These are phyloP conservation scores for Melanostoma mellinum DNA, from an alignment of 2,888 invertebrate genomes.

Conservation along the genomic window DNA sequence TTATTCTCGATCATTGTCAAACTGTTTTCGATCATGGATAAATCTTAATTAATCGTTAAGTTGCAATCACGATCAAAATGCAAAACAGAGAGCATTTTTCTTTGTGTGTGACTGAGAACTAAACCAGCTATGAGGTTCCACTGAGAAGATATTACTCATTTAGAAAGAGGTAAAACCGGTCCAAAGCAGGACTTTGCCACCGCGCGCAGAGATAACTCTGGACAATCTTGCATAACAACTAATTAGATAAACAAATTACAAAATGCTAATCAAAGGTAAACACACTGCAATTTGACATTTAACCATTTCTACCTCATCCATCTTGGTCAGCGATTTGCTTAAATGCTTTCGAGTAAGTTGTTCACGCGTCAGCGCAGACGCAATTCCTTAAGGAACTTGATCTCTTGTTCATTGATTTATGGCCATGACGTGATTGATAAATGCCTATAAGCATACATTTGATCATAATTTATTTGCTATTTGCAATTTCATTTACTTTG, in stretches of 20 bases:
- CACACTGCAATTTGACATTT: slow-evolving; percentile 12
- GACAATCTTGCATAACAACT: neutral
- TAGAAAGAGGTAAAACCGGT: slow-evolving; percentile 33
- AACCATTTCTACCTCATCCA: neutral
- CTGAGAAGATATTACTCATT: slow-evolving; percentile 17
- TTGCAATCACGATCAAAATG: slow-evolving; percentile 19
- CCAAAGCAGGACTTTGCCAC: slow-evolving; percentile 21
- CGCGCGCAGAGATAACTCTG: neutral
- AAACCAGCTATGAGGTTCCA: neutral
- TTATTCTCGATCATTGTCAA: slow-evolving; percentile 24
- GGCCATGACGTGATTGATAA: slow-evolving; percentile 47
- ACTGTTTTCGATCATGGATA: slow-evolving; percentile 7
- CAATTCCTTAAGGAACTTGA: slow-evolving; percentile 14
- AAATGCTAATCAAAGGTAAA: slow-evolving; percentile 14
- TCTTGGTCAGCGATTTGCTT: slow-evolving; percentile 3
- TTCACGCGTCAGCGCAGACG: slow-evolving; percentile 5
- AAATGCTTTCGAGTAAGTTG: neutral
- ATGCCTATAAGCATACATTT: slow-evolving; percentile 40
- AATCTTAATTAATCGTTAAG: slow-evolving; percentile 30
- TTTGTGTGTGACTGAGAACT: slow-evolving; percentile 8
- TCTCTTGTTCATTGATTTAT: slow-evolving; percentile 39
- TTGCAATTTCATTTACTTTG: neutral
- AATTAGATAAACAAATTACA: slow-evolving; percentile 22
- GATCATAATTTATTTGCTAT: slow-evolving; percentile 52
- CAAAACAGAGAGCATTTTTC: slow-evolving; percentile 16